phyloP scores from a whole-genome alignment of 2,888 invertebrate species.

The Orthosia gracilis region DNA sequence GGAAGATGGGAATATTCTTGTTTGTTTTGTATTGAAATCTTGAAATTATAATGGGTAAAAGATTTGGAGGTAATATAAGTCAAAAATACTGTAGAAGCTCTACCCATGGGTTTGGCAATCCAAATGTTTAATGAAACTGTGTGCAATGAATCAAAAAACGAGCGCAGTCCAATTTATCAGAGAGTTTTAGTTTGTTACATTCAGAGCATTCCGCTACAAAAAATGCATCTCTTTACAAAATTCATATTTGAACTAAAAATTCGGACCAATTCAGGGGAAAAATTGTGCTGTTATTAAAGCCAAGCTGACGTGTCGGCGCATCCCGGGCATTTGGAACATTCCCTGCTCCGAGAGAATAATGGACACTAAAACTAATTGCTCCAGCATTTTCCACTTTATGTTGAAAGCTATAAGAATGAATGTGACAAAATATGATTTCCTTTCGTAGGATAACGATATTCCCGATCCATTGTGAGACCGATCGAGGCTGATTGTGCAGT shows the following conservation, averaged over 20 bases:
- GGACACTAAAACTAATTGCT: slow-evolving; percentile 41
- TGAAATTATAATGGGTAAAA: neutral
- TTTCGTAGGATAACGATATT: slow-evolving; percentile 17
- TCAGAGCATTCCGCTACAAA: neutral
- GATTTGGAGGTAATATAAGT: neutral
- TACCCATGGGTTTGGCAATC: neutral
- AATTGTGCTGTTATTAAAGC: slow-evolving; percentile 54
- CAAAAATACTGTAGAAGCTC: neutral
- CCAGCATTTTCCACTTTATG: slow-evolving; percentile 39
- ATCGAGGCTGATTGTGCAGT: slow-evolving; percentile 44
- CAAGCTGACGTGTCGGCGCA: slow-evolving; percentile 51
- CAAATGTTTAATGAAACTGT: neutral
- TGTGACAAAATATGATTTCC: neutral
- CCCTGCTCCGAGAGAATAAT: slow-evolving; percentile 51
- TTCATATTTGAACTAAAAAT: slow-evolving; percentile 36
- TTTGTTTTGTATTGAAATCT: neutral
- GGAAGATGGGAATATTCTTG: neutral
- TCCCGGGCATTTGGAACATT: slow-evolving; percentile 39
- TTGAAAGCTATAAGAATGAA: slow-evolving; percentile 25
- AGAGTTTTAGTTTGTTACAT: slow-evolving; percentile 12
- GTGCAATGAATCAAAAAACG: neutral
- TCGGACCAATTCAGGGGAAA: slow-evolving; percentile 14
- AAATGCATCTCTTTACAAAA: slow-evolving; percentile 13
- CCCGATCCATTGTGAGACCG: slow-evolving; percentile 20
- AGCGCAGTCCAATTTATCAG: neutral